Percentiles rank a stretch among this genome's conserved stretches.
Conservation (phyloP, 2,113 vertebrate species). For the Propithecus coquereli region DNA sequence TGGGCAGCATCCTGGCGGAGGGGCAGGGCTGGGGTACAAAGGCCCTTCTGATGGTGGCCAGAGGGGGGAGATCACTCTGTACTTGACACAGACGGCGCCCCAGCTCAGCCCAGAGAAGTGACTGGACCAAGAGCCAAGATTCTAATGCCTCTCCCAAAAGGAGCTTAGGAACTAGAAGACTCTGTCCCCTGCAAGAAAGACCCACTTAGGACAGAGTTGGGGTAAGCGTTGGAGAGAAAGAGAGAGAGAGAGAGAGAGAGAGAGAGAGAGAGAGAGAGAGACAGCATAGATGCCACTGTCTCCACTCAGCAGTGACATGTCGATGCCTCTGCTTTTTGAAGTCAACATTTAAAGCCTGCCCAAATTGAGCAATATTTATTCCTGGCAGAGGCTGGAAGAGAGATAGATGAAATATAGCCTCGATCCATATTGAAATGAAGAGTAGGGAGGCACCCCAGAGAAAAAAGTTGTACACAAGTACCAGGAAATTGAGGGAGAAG, state of each 20-base stretch:
- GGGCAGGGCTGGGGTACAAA: not conserved
- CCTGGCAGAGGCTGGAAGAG: not conserved
- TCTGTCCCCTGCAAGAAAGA: not conserved
- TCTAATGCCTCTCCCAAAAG: not conserved
- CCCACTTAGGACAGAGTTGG: not conserved
- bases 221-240: too few species aligned
- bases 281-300: not conserved
- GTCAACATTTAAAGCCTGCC: not conserved
- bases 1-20: not conserved
- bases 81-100: not conserved
- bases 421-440: not conserved
- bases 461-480: not conserved
- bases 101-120: not conserved
- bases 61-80: constrained; percentile 12
- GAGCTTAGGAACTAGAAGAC: not conserved
- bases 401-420: not conserved
- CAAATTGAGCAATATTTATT: not conserved
- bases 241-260: too few species aligned
- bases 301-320: not conserved
- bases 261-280: not conserved
- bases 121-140: not conserved
- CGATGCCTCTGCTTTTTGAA: not conserved
- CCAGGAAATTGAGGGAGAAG: not conserved
- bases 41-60: constrained; percentile 10
- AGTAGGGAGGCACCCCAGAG: not conserved